These are phyloP conservation scores for Temnothorax longispinosus DNA, from an alignment of 1,140 invertebrate genomes.

Conservation along the genomic window DNA sequence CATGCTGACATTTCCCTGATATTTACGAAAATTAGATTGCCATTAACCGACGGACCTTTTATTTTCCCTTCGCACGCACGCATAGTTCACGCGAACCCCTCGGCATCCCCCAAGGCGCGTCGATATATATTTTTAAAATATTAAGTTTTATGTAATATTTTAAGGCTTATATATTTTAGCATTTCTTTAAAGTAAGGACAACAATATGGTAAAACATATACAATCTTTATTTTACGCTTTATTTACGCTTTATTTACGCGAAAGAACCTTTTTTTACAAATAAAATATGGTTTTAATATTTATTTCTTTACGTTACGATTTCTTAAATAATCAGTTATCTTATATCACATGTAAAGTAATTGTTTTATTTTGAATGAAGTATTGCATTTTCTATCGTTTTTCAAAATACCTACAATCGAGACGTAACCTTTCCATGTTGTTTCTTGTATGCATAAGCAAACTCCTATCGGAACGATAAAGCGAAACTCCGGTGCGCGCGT, in stretches of 20 bases:
- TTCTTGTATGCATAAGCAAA: conserved; percentile 5
- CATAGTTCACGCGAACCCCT: conserved; percentile 36
- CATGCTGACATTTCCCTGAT: conserved; percentile 49
- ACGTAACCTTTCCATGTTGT: background rate
- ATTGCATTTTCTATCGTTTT: background rate
- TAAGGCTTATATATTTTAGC: background rate
- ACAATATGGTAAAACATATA: background rate
- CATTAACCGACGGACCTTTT: conserved; percentile 41
- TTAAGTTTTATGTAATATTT: conserved; percentile 23
- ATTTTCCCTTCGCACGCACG: conserved; percentile 39
- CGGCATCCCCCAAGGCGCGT: background rate
- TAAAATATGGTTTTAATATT: background rate
- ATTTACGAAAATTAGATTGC: conserved; percentile 61
- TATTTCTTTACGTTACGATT: too few species aligned
- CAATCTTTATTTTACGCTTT: background rate
- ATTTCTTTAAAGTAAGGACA: background rate
- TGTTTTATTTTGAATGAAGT: background rate
- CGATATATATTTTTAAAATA: conserved; percentile 25
- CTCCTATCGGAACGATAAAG: conserved; percentile 37
- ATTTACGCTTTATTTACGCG: background rate
- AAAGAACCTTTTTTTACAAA: background rate
- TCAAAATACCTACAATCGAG: background rate
- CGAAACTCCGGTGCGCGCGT: background rate
- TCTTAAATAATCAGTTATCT: background rate
- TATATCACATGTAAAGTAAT: background rate